phyloP scores from a whole-genome alignment of 2,113 vertebrate genomes.

The Chloropsis hardwickii region DNA sequence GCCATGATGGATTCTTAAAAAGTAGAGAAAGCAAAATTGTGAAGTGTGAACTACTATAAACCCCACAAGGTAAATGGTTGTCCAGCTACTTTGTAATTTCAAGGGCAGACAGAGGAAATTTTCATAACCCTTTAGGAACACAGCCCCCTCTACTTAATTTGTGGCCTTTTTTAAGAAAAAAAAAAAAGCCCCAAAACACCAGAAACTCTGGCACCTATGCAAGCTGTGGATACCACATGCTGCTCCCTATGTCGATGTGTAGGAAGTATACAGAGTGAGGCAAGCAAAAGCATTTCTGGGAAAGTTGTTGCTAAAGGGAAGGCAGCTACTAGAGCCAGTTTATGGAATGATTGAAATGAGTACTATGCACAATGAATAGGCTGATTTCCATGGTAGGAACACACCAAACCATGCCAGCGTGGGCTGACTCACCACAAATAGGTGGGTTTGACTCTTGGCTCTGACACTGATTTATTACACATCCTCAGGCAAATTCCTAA shows the following conservation, averaged over 20 bases:
- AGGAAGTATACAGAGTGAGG: background rate
- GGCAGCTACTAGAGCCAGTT: background rate
- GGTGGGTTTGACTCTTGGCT: constrained; percentile 17
- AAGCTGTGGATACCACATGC: background rate
- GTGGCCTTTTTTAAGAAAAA: background rate
- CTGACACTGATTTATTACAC: background rate
- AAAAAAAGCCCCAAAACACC: background rate
- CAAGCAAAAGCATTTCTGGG: constrained; percentile 12
- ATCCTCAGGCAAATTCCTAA: background rate
- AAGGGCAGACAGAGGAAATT: background rate
- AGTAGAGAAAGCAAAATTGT: background rate
- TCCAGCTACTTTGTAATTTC: background rate
- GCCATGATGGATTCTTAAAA: background rate
- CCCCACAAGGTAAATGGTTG: background rate
- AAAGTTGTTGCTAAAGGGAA: constrained; percentile 33
- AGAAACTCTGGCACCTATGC: background rate
- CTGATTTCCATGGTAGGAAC: constrained; percentile 32
- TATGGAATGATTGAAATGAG: constrained; percentile 7
- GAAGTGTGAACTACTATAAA: background rate
- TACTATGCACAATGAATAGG: background rate
- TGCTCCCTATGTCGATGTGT: background rate
- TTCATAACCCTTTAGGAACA: background rate
- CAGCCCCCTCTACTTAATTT: background rate
- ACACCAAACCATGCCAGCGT: constrained; percentile 2
- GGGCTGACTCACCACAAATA: constrained; percentile 51